Percentiles rank a stretch among this genome's conserved stretches.
These are phyloP conservation scores for Hylaea fasciaria DNA, from an alignment of 2,888 invertebrate genomes.

Conservation along the genomic window DNA sequence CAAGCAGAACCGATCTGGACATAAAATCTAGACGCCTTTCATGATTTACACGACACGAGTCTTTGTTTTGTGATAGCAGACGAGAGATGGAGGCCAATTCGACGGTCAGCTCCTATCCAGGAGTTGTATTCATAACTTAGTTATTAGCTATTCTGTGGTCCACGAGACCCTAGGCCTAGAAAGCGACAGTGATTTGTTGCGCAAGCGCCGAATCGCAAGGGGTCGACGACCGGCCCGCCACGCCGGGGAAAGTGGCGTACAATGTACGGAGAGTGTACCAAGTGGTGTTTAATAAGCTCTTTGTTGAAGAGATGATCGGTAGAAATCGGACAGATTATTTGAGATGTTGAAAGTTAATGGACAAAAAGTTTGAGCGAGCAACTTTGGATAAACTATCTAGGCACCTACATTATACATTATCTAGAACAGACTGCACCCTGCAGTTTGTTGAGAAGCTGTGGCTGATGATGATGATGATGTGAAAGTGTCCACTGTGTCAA, in stretches of 20 bases:
- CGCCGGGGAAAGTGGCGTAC: conserved; percentile 67
- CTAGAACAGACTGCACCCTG: too few species aligned
- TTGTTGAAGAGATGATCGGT: conserved; percentile 4
- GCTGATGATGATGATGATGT: too few species aligned
- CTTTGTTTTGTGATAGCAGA: too few species aligned
- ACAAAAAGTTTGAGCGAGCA: too few species aligned
- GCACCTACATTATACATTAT: too few species aligned
- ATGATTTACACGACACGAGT: too few species aligned
- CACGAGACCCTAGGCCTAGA: conserved; percentile 65
- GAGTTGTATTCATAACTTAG: background rate
- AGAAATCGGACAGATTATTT: background rate
- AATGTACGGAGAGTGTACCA: conserved; percentile 40
- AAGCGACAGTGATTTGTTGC: conserved; percentile 78
- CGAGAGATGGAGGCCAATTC: too few species aligned
- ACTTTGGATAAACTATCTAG: too few species aligned
- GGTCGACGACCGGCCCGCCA: conserved; percentile 68
- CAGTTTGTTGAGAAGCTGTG: too few species aligned
- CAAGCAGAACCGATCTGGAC: too few species aligned
- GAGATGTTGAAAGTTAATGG: background rate
- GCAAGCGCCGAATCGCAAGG: conserved; percentile 71
- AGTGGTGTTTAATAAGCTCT: conserved; percentile 7
- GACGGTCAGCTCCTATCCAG: conserved; percentile 17
- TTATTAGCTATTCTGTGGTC: conserved; percentile 14
- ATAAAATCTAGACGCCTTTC: too few species aligned
- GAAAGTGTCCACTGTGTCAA: too few species aligned